Evolutionary conservation across 1,140 invertebrate genomes (phyloP).

Genomic region (Penaeus japonicus): DNA sequence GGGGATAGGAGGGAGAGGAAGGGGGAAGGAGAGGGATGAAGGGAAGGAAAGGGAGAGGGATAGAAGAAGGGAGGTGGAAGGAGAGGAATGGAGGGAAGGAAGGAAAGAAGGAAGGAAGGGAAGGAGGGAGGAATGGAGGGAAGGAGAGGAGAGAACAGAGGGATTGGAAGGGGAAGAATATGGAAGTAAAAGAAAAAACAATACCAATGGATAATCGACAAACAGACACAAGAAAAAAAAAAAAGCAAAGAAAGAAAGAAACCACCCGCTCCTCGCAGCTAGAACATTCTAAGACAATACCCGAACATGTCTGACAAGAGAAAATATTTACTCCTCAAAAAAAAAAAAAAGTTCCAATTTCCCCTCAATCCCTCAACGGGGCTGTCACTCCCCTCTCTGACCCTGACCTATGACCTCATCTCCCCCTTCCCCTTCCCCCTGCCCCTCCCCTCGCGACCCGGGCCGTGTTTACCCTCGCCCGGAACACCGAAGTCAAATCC

Average conservation of each 20-base stretch:
- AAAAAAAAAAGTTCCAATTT: background rate
- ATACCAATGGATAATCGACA: background rate
- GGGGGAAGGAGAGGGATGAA: background rate
- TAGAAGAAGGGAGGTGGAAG: background rate
- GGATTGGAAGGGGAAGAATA: background rate
- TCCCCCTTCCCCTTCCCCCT: background rate
- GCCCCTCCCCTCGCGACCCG: background rate
- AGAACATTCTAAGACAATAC: too few species aligned
- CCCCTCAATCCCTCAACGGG: conserved; percentile 15
- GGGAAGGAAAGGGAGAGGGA: background rate
- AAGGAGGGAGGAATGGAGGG: background rate
- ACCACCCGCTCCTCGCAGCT: too few species aligned
- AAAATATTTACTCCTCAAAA: background rate
- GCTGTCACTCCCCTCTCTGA: conserved; percentile 32
- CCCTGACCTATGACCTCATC: conserved; percentile 17
- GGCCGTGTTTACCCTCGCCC: background rate
- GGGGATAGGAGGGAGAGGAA: background rate
- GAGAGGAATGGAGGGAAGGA: background rate
- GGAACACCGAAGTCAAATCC: too few species aligned
- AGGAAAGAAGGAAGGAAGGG: background rate
- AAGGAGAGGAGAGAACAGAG: background rate
- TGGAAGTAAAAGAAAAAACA: background rate
- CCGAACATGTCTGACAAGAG: background rate
- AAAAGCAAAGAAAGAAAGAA: too few species aligned
- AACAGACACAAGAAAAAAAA: background rate